phyloP scores from a whole-genome alignment of 2,113 vertebrate species.

The Zosterops japonicus region DNA sequence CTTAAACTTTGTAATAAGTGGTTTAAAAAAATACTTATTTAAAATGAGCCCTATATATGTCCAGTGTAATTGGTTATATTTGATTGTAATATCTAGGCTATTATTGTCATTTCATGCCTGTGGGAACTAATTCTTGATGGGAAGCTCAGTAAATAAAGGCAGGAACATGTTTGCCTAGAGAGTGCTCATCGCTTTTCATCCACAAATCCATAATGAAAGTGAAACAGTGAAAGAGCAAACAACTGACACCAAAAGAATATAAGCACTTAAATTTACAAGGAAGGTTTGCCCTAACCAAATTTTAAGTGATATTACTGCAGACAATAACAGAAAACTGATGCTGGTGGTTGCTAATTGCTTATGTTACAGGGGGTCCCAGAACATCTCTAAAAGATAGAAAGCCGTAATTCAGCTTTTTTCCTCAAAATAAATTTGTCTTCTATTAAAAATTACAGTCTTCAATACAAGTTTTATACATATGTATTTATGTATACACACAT shows the following conservation, averaged over 20 bases:
- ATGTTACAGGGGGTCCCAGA: not conserved
- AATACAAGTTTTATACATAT: not conserved
- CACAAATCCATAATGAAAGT: not conserved
- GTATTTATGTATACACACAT: rapidly evolving
- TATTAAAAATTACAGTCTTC: not conserved
- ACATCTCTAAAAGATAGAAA: not conserved
- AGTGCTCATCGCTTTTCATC: not conserved
- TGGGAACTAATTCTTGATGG: not conserved
- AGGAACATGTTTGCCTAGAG: not conserved
- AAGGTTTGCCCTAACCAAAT: not conserved
- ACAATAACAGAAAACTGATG: not conserved
- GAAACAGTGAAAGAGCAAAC: slow-evolving; percentile 1
- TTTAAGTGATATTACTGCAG: not conserved
- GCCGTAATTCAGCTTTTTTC: not conserved
- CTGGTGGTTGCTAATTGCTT: not conserved
- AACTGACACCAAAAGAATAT: not conserved
- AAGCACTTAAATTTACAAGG: not conserved
- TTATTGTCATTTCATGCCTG: not conserved
- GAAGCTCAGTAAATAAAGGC: not conserved
- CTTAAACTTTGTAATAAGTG: not conserved
- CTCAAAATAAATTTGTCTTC: rapidly evolving
- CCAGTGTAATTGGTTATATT: not conserved
- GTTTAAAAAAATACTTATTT: not conserved
- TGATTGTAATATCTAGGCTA: not conserved
- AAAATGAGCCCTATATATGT: not conserved